Percentiles rank a stretch among this genome's conserved stretches.
Conservation (phyloP, 2,113 vertebrate species). For the Galbula dea region DNA sequence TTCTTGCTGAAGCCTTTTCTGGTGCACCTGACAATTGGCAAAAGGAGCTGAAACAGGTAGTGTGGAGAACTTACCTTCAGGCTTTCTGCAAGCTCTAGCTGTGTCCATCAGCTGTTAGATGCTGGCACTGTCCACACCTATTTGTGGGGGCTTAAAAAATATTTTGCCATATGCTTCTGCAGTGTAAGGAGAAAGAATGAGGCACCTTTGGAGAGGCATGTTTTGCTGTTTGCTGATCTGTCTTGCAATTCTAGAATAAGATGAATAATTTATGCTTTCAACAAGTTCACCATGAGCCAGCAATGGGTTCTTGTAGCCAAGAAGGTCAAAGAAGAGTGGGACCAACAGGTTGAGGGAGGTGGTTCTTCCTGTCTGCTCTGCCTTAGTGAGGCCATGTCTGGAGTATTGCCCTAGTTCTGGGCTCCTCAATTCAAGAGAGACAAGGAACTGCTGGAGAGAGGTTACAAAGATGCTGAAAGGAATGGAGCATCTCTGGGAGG, state of each 20-base stretch:
- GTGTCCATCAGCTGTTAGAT: not conserved
- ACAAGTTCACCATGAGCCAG: too few relatives aligned
- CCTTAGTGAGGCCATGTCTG: too few relatives aligned
- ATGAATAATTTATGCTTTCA: not conserved
- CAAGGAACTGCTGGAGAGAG: too few relatives aligned
- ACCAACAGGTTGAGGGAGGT: too few relatives aligned
- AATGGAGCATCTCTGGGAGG: too few relatives aligned
- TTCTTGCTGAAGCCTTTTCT: not conserved
- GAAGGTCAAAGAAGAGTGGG: too few relatives aligned
- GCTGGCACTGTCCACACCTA: not conserved
- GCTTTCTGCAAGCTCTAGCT: not conserved
- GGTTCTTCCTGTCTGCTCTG: too few relatives aligned
- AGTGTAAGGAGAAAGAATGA: not conserved
- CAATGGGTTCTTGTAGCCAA: too few relatives aligned
- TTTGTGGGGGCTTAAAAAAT: not conserved
- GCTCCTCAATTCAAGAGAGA: too few relatives aligned
- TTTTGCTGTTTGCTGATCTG: not conserved
- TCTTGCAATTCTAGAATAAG: not conserved
- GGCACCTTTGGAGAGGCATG: not conserved
- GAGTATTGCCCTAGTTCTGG: too few relatives aligned
- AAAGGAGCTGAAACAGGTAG: not conserved
- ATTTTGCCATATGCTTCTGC: not conserved
- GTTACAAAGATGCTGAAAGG: too few relatives aligned
- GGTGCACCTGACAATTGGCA: not conserved
- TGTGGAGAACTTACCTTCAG: not conserved